Percentiles rank a stretch among this genome's conserved stretches.
Evolutionary conservation across 2,113 vertebrate genomes (phyloP).

Genomic region (Pseudopipra pipra): DNA sequence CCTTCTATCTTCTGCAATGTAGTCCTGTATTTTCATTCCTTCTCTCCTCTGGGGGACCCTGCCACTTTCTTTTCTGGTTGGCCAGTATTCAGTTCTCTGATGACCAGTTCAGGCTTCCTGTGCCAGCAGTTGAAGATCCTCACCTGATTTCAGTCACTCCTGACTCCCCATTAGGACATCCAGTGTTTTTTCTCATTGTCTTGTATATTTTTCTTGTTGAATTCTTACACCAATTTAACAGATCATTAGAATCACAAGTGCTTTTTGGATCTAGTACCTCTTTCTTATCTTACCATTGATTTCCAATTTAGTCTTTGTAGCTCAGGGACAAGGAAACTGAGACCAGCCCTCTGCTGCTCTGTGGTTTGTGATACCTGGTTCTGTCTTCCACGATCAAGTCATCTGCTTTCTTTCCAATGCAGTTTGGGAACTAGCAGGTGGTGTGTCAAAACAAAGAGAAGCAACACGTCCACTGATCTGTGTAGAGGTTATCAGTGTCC

Average conservation of each 20-base stretch:
- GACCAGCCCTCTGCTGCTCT: background rate
- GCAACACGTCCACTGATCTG: fast-evolving
- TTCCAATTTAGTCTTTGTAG: background rate
- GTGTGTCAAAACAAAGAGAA: background rate
- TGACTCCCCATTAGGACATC: background rate
- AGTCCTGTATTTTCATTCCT: background rate
- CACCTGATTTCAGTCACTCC: background rate
- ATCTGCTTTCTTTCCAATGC: background rate
- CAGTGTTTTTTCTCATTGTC: background rate
- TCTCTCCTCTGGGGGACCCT: background rate
- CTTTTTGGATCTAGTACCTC: background rate
- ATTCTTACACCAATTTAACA: background rate
- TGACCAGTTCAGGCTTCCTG: background rate
- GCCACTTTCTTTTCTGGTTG: background rate
- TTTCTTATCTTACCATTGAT: background rate
- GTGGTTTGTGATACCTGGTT: background rate
- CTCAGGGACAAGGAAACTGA: background rate
- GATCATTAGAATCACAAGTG: background rate
- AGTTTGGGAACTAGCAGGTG: background rate
- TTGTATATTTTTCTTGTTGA: background rate
- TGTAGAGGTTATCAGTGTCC: background rate
- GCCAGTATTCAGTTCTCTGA: background rate
- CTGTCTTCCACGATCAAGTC: background rate
- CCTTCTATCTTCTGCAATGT: background rate
- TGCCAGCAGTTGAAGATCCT: background rate